Evolutionary conservation across 2,797 vertebrate genomes (phyloP).

Genomic region (Hypotaenidia okinawae): DNA sequence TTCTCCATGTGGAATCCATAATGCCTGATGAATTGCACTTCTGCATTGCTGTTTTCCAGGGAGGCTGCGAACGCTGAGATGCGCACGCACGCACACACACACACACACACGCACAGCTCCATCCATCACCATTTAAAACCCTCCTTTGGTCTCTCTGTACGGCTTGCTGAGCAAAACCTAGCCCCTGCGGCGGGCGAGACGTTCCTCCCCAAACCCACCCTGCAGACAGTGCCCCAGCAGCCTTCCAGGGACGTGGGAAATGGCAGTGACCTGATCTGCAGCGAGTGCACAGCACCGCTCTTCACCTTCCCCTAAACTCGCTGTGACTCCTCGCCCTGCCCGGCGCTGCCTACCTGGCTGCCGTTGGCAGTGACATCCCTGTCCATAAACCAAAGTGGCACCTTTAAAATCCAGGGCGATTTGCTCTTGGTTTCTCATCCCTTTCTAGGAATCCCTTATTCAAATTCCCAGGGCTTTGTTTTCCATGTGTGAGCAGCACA

Average conservation of each 20-base stretch:
- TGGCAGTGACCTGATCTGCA: background rate
- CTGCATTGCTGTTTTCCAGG: background rate
- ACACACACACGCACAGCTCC: background rate
- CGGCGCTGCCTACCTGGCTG: background rate
- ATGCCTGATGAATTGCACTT: background rate
- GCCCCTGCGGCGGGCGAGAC: background rate
- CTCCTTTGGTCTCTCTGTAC: background rate
- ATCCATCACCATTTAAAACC: accelerated
- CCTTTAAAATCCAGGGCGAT: accelerated
- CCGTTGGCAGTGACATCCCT: accelerated
- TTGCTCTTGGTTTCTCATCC: accelerated
- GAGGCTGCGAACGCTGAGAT: background rate
- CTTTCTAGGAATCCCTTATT: background rate
- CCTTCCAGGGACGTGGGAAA: background rate
- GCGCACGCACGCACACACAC: background rate
- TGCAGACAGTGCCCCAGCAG: background rate
- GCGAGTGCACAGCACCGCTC: background rate
- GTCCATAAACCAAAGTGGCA: accelerated
- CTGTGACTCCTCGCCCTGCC: background rate
- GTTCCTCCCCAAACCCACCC: background rate
- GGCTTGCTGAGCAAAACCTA: background rate
- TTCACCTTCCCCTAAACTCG: background rate
- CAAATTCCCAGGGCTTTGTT: background rate
- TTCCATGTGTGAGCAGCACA: accelerated
- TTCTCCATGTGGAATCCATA: background rate